Evolutionary conservation across 2,113 vertebrate species (phyloP), one percentile per base, ranked within the genome.

Genomic region (Melanotaenia duboulayi): DNA sequence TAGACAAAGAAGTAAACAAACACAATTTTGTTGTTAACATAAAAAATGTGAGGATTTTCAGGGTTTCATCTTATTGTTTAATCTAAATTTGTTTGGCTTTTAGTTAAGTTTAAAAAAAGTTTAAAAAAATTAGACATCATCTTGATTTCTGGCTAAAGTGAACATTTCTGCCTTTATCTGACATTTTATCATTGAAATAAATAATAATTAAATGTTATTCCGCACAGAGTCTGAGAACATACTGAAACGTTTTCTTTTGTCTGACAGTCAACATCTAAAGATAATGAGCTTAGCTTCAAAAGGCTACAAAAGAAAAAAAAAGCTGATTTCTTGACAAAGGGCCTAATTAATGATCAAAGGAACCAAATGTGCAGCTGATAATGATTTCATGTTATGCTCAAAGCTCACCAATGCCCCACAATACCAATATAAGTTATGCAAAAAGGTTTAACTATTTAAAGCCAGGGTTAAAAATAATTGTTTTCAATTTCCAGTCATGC

Each of bases 401-500:
- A 13, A 42, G 40, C 14, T 16, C 40, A 16, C 13, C 39, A 39
- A 10, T 11, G 39, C 11, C 39, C 2, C 39, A 40, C 10, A 11
- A 25, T 2, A 37, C 23, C 51, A 37, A 0, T 4, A 10, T 7
- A 63, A 10, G 22, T 56, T 19, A 22, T 28, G 0, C 1, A 14
- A 3, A 40, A 51, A 49, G 37, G 14, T 49, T 40, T 32, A 37
- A 68, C 0, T 28, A 37, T n/a, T 19, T 39, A 12, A 0, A 4
- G 25, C 58, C 16, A 60, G 3, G 8, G 25, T 39, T 1, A 44
- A 66, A 65, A 19, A 49, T 69, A 11, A 52, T 32, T 37, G 24
- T 10, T 62, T 35, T 17, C 60, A 22, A 65, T 68, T 60, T 75
- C 73, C 73, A 55, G 23, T 74, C 40, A 8, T 2, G 17, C 1